Conservation (phyloP, 2,888 invertebrate species). For the Ceramica pisi region DNA sequence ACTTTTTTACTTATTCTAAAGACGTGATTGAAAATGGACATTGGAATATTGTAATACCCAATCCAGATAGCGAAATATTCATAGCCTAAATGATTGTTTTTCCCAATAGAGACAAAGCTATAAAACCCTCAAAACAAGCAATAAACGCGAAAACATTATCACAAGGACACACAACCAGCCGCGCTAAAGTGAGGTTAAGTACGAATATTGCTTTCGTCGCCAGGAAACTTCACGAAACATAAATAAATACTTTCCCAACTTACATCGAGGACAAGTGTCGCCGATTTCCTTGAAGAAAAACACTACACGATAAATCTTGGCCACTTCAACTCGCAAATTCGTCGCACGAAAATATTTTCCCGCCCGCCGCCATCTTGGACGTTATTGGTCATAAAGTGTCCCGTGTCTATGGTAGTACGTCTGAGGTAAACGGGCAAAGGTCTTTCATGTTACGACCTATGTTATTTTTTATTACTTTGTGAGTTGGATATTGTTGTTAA, state of each 20-base stretch:
- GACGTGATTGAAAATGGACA: not conserved
- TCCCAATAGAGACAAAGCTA: not conserved
- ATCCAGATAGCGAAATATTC: not conserved
- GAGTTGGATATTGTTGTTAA: slow-evolving; percentile 56
- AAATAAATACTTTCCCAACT: slow-evolving; percentile 65
- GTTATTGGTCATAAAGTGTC: slow-evolving; percentile 79
- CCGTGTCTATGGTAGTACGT: slow-evolving; percentile 60
- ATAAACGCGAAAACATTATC: slow-evolving; percentile 40
- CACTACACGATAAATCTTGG: slow-evolving; percentile 67
- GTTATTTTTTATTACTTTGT: slow-evolving; percentile 60
- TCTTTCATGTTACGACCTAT: slow-evolving; percentile 55
- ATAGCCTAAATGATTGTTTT: slow-evolving; percentile 2
- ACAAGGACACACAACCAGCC: slow-evolving; percentile 31
- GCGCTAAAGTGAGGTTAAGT: slow-evolving; percentile 51
- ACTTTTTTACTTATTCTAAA: not conserved
- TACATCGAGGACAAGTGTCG: slow-evolving; percentile 56
- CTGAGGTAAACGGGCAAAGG: slow-evolving; percentile 61
- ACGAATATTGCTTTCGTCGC: slow-evolving; percentile 55
- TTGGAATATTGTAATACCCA: not conserved
- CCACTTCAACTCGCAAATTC: slow-evolving; percentile 68
- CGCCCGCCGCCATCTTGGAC: slow-evolving; percentile 78
- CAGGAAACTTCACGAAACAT: slow-evolving; percentile 63
- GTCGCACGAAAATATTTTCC: slow-evolving; percentile 74
- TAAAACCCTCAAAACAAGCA: slow-evolving; percentile 37
- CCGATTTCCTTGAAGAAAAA: slow-evolving; percentile 67